These are phyloP conservation scores for Furcifer pardalis DNA, from an alignment of 2,797 vertebrate genomes.

Conservation along the genomic window DNA sequence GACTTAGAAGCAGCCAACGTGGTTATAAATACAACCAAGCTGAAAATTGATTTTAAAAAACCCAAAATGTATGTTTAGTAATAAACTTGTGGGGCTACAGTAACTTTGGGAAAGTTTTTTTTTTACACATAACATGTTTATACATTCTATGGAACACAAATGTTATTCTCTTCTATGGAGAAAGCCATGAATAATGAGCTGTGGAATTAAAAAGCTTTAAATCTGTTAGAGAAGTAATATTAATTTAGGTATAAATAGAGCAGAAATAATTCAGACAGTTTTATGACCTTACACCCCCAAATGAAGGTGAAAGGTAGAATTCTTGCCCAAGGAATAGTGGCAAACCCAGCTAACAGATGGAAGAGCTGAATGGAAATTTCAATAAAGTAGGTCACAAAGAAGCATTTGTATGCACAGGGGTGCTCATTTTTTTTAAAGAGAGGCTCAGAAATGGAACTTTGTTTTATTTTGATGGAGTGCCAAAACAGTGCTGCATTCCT, in stretches of 20 bases:
- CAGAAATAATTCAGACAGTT: slow-evolving; percentile 86
- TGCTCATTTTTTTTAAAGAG: slow-evolving; percentile 77
- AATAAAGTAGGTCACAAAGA: slow-evolving; percentile 85
- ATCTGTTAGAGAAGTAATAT: slow-evolving; percentile 85
- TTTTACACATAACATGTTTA: slow-evolving; percentile 67
- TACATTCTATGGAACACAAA: slow-evolving; percentile 69
- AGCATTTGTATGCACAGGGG: slow-evolving; percentile 79
- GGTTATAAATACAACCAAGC: neutral
- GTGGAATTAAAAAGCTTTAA: slow-evolving; percentile 82
- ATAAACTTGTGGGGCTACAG: slow-evolving; percentile 50
- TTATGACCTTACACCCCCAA: slow-evolving; percentile 84
- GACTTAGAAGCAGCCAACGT: neutral
- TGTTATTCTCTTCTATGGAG: slow-evolving; percentile 69
- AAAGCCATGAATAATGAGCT: slow-evolving; percentile 73
- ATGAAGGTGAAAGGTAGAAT: slow-evolving; percentile 81
- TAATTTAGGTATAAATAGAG: slow-evolving; percentile 84
- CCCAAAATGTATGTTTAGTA: slow-evolving; percentile 51
- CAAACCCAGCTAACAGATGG: slow-evolving; percentile 85
- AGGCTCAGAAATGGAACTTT: slow-evolving; percentile 79
- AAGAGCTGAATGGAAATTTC: slow-evolving; percentile 86
- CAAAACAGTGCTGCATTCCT: slow-evolving; percentile 82
- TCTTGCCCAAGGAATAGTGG: slow-evolving; percentile 81
- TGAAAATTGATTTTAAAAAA: neutral
- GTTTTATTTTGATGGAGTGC: slow-evolving; percentile 83
- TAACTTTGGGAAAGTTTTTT: slow-evolving; percentile 61